phyloP scores from a whole-genome alignment of 2,797 vertebrate genomes.

The Bradypodion ventrale region DNA sequence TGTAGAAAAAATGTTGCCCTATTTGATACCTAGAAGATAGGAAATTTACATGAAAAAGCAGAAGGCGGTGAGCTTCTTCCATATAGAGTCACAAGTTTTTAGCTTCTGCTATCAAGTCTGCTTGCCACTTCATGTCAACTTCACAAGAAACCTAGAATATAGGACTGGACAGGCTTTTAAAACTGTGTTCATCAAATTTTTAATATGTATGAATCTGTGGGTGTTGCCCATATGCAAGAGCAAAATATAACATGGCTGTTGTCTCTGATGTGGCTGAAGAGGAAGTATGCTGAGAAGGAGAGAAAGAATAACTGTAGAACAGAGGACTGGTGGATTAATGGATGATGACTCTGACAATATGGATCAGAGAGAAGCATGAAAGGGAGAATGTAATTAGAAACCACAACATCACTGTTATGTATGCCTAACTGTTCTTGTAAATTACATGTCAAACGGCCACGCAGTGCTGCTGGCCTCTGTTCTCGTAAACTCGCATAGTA shows the following conservation, averaged over 20 bases:
- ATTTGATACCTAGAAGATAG: constrained; percentile 17
- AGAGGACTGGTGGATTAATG: background rate
- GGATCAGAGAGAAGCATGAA: background rate
- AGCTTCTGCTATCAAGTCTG: constrained; percentile 79
- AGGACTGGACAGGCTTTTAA: background rate
- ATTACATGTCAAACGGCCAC: too few species aligned
- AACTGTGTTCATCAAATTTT: constrained; percentile 20
- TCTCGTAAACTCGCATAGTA: too few species aligned
- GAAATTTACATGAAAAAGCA: constrained; percentile 4
- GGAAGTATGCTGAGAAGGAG: background rate
- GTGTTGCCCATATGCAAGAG: background rate
- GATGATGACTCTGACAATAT: background rate
- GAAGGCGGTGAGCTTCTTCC: constrained; percentile 73
- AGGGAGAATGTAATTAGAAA: background rate
- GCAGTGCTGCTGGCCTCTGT: too few species aligned
- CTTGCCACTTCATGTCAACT: constrained; percentile 79
- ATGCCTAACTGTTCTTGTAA: too few species aligned
- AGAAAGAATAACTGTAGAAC: background rate
- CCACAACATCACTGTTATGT: too few species aligned
- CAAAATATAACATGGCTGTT: background rate
- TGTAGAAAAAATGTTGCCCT: background rate
- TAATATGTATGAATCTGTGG: background rate
- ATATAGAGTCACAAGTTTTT: constrained; percentile 78
- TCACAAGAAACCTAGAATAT: constrained; percentile 74
- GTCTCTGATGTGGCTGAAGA: background rate